Conservation (phyloP, 1,140 invertebrate genomes). For the Theocolax elegans region DNA sequence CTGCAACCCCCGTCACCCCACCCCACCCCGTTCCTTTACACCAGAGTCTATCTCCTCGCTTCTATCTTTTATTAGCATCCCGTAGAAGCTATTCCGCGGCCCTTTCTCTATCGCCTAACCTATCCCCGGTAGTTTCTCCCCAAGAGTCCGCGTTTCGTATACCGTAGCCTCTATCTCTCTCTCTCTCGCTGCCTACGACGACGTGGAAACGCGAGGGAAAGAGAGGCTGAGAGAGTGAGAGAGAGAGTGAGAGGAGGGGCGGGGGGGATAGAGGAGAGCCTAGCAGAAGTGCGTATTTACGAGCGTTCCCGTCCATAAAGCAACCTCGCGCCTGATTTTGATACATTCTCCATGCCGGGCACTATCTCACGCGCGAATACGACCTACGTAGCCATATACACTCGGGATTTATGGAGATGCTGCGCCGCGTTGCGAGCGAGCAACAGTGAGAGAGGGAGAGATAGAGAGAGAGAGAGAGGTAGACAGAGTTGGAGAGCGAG, state of each 20-base stretch:
- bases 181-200: constrained; percentile 2
- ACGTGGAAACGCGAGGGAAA: constrained; percentile 6
- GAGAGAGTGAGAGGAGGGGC: no score
- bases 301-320: constrained; percentile 69
- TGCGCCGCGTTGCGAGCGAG: constrained; percentile 26
- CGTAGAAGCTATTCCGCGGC: constrained; percentile 61
- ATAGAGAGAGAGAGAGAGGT: background rate
- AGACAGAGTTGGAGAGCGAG: background rate
- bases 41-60: constrained; percentile 57
- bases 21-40: constrained; percentile 23
- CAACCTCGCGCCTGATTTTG: constrained; percentile 69
- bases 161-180: constrained; percentile 27
- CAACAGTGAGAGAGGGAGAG: background rate
- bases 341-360: constrained; percentile 66
- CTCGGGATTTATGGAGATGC: constrained; percentile 65
- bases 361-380: constrained; percentile 69
- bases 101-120: constrained; percentile 60
- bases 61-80: constrained; percentile 67
- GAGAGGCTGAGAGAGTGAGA: constrained; percentile 32
- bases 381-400: constrained; percentile 66
- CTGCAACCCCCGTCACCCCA: background rate
- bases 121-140: constrained; percentile 56
- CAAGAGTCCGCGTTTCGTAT: constrained; percentile 56
- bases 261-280: constrained; percentile 44
- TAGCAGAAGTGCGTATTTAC: constrained; percentile 69